Percentiles rank a stretch among this genome's conserved stretches.
These are phyloP conservation scores for Phalacrocorax brasilianus DNA, from an alignment of 2,113 vertebrate species.

Conservation along the genomic window DNA sequence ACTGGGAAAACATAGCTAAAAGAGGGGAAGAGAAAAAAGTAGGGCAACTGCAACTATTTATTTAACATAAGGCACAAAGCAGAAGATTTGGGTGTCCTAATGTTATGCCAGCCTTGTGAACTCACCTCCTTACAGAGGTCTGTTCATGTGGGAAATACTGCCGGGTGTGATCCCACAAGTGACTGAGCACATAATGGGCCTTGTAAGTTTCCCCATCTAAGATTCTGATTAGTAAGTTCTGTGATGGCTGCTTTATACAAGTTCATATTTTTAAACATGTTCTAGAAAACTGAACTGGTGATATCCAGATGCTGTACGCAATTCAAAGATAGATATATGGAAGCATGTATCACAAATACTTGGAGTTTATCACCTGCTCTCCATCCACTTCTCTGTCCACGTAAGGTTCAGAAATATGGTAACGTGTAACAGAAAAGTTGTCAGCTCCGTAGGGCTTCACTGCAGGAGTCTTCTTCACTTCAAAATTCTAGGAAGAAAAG, in stretches of 20 bases:
- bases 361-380: slow-evolving; percentile 75
- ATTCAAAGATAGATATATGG: background rate
- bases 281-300: background rate
- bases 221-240: background rate
- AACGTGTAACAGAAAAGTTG: slow-evolving; percentile 81
- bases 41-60: background rate
- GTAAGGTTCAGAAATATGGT: slow-evolving; percentile 76
- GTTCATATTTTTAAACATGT: background rate
- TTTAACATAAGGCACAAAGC: background rate
- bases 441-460: slow-evolving; percentile 70
- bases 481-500: slow-evolving; percentile 72
- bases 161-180: background rate
- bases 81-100: background rate
- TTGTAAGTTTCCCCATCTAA: background rate
- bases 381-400: slow-evolving; percentile 79
- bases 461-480: slow-evolving; percentile 53
- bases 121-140: background rate
- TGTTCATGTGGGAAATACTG: no score
- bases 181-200: fast-evolving
- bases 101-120: background rate
- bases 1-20: background rate
- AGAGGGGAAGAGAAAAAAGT: background rate
- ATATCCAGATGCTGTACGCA: background rate
- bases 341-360: background rate
- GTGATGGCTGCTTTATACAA: background rate